phyloP scores from a whole-genome alignment of 1,140 invertebrate species.

The Drosophila mayri region DNA sequence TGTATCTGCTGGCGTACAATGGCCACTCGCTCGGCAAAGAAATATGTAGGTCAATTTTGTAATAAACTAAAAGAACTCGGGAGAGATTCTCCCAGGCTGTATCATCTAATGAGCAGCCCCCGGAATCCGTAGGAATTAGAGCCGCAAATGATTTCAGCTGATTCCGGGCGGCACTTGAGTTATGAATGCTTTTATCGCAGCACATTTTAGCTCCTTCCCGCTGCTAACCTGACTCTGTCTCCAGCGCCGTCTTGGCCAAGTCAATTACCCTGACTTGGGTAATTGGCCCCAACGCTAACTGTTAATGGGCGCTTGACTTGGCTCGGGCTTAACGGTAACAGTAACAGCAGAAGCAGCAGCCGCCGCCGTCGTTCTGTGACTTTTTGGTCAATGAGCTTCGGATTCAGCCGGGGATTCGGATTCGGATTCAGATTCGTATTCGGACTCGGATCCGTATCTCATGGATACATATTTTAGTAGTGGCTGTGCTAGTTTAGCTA shows the following conservation, averaged over 20 bases:
- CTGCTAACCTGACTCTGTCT: neutral
- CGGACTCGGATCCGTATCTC: constrained; percentile 34
- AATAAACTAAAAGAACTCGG: constrained; percentile 69
- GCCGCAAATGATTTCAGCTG: constrained; percentile 59
- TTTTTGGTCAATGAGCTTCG: constrained; percentile 80
- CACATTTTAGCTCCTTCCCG: constrained; percentile 13
- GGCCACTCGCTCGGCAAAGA: constrained; percentile 51
- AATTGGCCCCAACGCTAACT: constrained; percentile 75
- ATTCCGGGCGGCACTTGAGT: constrained; percentile 58
- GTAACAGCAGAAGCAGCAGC: constrained; percentile 21
- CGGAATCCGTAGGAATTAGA: constrained; percentile 35
- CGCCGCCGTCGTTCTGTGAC: constrained; percentile 13
- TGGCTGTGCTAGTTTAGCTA: constrained; percentile 43
- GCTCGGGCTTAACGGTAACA: constrained; percentile 77
- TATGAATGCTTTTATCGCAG: constrained; percentile 18
- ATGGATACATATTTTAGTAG: constrained; percentile 48
- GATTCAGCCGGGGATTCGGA: constrained; percentile 26
- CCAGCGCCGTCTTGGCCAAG: constrained; percentile 32
- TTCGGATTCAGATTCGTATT: neutral
- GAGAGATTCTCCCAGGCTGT: constrained; percentile 19
- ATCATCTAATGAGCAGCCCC: constrained; percentile 20
- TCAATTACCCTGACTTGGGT: constrained; percentile 74
- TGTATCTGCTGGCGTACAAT: constrained; percentile 47
- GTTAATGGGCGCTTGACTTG: constrained; percentile 77
- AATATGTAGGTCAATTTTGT: constrained; percentile 82